These are phyloP conservation scores for Drosophila neonasuta DNA, from an alignment of 2,888 invertebrate genomes.

Conservation along the genomic window DNA sequence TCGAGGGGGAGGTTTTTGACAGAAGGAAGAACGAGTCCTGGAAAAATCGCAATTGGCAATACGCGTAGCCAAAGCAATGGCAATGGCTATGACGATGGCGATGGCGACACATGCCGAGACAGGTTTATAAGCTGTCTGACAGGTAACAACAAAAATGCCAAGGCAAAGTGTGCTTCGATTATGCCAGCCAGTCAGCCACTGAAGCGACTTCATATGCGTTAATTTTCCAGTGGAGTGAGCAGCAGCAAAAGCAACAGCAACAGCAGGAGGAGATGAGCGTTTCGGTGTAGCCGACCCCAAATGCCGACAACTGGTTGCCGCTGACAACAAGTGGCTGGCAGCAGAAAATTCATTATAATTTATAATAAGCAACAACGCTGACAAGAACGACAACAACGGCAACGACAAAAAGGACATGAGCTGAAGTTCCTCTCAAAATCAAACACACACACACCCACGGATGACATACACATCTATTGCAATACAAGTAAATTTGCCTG, in stretches of 20 bases:
- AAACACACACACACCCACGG: conserved; percentile 22
- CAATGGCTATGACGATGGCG: conserved; percentile 5
- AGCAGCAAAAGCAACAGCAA: conserved; percentile 28
- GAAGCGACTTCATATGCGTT: conserved; percentile 65
- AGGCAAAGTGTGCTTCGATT: conserved; percentile 69
- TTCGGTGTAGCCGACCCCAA: conserved; percentile 20
- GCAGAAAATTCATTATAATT: conserved; percentile 77
- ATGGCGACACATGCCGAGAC: conserved; percentile 65
- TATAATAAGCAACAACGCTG: conserved; percentile 76
- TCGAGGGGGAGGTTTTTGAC: neutral
- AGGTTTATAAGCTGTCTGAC: conserved; percentile 64
- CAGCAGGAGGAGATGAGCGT: conserved; percentile 14
- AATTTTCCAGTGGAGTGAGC: conserved; percentile 76
- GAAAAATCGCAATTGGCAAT: conserved; percentile 22
- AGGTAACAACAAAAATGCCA: conserved; percentile 56
- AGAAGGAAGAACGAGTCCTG: conserved; percentile 21
- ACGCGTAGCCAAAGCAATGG: neutral
- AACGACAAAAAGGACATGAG: conserved; percentile 55
- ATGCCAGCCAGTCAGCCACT: conserved; percentile 44
- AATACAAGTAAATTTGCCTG: neutral
- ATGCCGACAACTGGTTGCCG: conserved; percentile 61
- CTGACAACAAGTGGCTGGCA: conserved; percentile 75
- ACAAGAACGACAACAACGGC: conserved; percentile 62
- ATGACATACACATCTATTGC: conserved; percentile 28
- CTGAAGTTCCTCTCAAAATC: conserved; percentile 51